Conservation (phyloP, 2,797 vertebrate genomes). For the Hybognathus amarus region DNA sequence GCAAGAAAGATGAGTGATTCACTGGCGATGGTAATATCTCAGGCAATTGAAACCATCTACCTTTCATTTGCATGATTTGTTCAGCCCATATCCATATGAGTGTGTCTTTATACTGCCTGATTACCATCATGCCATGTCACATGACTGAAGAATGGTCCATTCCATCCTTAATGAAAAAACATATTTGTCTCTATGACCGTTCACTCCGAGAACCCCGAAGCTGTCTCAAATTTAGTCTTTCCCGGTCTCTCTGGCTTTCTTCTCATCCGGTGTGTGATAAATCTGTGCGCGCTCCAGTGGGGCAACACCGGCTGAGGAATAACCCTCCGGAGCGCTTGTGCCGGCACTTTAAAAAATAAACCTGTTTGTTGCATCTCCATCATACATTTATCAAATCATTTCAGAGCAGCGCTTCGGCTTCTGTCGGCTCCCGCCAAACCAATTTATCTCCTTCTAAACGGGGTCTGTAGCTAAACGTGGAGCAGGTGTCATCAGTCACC, state of each 20-base stretch:
- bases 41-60: neutral
- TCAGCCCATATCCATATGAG: neutral
- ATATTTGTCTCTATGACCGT: constrained; percentile 56
- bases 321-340: constrained; percentile 46
- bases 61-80: constrained; percentile 24
- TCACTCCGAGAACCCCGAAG: constrained; percentile 65
- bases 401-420: constrained; percentile 82
- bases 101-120: constrained; percentile 45
- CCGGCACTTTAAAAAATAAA: constrained; percentile 67
- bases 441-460: constrained; percentile 89
- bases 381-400: constrained; percentile 88
- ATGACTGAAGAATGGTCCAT: constrained; percentile 32
- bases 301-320: constrained; percentile 57
- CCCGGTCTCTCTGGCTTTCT: constrained; percentile 69
- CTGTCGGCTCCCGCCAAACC: constrained; percentile 80
- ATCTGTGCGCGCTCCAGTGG: constrained; percentile 76
- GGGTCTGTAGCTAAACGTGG: constrained; percentile 82
- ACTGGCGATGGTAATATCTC: neutral
- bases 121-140: constrained; percentile 39
- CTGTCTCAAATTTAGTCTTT: constrained; percentile 44
- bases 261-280: constrained; percentile 78
- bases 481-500: constrained; percentile 65
- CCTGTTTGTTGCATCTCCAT: constrained; percentile 83
- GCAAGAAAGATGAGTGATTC: neutral
- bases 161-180: constrained; percentile 49